Base-by-base conservation (phyloP, 64 coral and sea anemone genomes). In the Porites australiensis region DNA sequence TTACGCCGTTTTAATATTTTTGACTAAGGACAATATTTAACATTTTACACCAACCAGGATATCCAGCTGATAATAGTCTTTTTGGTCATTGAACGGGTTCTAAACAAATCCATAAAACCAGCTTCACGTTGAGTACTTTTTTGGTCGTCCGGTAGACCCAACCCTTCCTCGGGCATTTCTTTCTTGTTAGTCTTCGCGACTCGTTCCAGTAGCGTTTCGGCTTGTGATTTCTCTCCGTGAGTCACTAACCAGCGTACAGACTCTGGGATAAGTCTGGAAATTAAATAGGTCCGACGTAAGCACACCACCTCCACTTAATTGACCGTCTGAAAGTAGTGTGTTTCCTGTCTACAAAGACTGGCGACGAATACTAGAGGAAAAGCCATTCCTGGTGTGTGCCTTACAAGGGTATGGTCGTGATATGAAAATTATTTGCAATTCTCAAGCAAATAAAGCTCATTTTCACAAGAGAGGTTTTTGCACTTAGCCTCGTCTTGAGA, bases 21-120 rank as follows among this genome's bases (percentile, higher is more conserved):
- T 69, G 48, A 50, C 12, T 9, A 75, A 63, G 6, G 2, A 37
- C 27, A 37, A 37, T 37, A 37, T 37, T 37, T 37, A 37, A 37
- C 27, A 37, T 37, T 10, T 52, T 21, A 0, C 15, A 77, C 88
- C 83, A 67, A 94, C 95, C 95, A 97, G 44, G 95, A 97, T 63
- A 97, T 90, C 95, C 95, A 97, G 45, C 82, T 91, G 58, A 97
- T 94, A 2, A 98, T 16, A n/a, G 96, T 98, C 62, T 93, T 93
- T 76, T 95, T 98, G 23, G 87, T 87, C 87, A 98, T 98, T 2
- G 94, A 82, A 7, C 79, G 70, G 13, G 76, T 75, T 58, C 93
- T 48, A 62, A 98, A 98, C 58, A 98, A 85, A 54, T 98, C 96
- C 50, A 93, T 68, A 15, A 98, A 93, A 9, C 19, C 86, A 13